Base-by-base conservation (phyloP, 2,113 vertebrate species). In the Orycteropus afer region DNA sequence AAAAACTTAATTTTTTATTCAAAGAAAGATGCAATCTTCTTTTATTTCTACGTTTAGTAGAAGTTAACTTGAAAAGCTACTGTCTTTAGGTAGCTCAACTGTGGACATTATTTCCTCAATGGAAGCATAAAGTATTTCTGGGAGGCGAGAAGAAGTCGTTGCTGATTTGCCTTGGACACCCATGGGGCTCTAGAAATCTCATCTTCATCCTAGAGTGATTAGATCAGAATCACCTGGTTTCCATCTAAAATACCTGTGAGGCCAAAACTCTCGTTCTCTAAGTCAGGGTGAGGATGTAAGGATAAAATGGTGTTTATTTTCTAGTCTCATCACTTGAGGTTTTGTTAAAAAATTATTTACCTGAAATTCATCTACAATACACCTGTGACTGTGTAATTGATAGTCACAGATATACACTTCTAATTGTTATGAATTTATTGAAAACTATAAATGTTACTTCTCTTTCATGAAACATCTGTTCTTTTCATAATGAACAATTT, bases 401-500 rank as follows among this genome's bases (percentile, higher is more conserved):
- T 81, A 15, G 7, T 14, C 32, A 91, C 14, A 87, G 78, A 69
- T 93, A 29, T 88, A 96, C 47, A 90, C 69, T 89, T 93, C 53
- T 78, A 85, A 57, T 67, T 74, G 23, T 76, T 78, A 71, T 51
- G 86, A 63, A 57, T 59, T 20, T 93, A 71, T 86, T 89, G 82
- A 85, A 82, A n/a, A 8, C 49, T 80, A 2, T 69, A 83, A 71
- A 89, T 92, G 47, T 80, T 87, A 23, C 65, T 22, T 84, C 18
- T 73, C 14, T 2, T 29, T 63, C 25, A 23, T 61, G 73, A 95
- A 86, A 86, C 59, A 86, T 7, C 17, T 84, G 11, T 77, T 94
- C 20, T 96, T 91, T 91, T 49, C 25, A 87, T 76, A 89, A 84
- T 77, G 29, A 84, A 92, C 8, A 47, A 71, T 74, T 73, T 96